Evolutionary conservation across 2,888 invertebrate genomes (phyloP), one percentile per base, ranked within the genome.

Genomic region (Apamea crenata): DNA sequence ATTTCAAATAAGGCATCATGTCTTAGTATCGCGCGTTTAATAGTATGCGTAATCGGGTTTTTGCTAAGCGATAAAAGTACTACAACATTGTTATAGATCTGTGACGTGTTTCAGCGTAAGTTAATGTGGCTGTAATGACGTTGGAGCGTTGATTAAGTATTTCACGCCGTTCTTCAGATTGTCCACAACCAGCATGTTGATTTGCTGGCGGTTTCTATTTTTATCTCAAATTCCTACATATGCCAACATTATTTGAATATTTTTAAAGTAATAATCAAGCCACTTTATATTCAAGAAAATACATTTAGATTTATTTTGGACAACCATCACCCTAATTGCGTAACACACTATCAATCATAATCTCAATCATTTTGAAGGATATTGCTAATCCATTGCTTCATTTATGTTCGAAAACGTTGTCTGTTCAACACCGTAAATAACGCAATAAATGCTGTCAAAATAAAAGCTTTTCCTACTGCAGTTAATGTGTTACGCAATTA

Each of bases 101-200:
- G 53, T 73, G 79, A 82, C 83, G 83, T 72, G 32, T 76, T 80
- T 71, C 66, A 63, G 56, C 44, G 50, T 73, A 76, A 63, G 66
- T 44, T 67, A 83, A 63, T 83, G 8, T 63, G 50, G 29, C 14
- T 73, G 61, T 53, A 63, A 67, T 83, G 83, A 86, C 80, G 83
- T 66, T 77, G 10, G 47, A 18, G 36, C 50, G 21, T 63, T 56
- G 44, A 68, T 59, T 36, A 36, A 75, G 40, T 82, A 72, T 73
- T 82, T 82, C 69, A 73, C 61, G 72, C 73, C 67, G 47, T 74
- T 53, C 63, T 73, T 67, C 53, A 53, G 16, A n/a, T 71, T 83
- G 50, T 66, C 59, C 61, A 83, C 44, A 78, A 59, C 21, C 61
- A 61, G 16, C 56, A 59, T 47, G 47, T 18, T 47, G n/a, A 25